These are phyloP conservation scores for Phaedon cochleariae DNA, from an alignment of 2,888 invertebrate species.

Conservation along the genomic window DNA sequence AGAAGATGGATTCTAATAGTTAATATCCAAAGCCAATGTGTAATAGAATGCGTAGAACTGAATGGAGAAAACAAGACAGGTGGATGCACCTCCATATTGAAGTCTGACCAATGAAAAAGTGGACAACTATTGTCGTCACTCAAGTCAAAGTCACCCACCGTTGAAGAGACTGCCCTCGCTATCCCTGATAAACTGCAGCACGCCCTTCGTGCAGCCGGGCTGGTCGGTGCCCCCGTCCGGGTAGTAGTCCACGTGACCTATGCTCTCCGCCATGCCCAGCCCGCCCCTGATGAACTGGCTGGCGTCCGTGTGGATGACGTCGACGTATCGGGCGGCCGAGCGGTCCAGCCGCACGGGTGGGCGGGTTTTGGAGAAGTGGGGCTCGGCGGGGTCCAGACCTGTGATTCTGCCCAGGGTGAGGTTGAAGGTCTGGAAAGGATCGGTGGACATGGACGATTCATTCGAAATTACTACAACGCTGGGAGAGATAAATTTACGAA, in stretches of 20 bases:
- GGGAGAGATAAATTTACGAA: no score
- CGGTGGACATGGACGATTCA: no score
- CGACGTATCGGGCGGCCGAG: conserved; percentile 88
- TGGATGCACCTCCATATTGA: no score
- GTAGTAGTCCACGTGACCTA: conserved; percentile 91
- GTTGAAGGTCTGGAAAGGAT: conserved; percentile 67
- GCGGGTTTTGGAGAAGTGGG: conserved; percentile 85
- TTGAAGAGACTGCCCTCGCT: conserved; percentile 71
- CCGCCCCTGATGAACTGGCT: conserved; percentile 79
- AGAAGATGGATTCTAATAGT: no score
- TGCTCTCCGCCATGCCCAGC: conserved; percentile 81
- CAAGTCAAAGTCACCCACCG: conserved; percentile 57
- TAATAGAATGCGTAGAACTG: no score
- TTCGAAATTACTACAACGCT: no score
- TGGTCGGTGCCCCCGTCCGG: conserved; percentile 89
- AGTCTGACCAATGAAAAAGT: no score
- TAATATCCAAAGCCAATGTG: no score
- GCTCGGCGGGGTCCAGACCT: conserved; percentile 92
- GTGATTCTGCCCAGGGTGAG: conserved; percentile 81
- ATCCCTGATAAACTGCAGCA: conserved; percentile 71
- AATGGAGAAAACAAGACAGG: no score
- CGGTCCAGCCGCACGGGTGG: conserved; percentile 84
- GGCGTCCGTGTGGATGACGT: conserved; percentile 89
- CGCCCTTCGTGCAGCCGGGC: conserved; percentile 72
- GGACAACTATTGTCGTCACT: no score